phyloP scores from a whole-genome alignment of 2,113 vertebrate species.

The Oxyruncus cristatus region DNA sequence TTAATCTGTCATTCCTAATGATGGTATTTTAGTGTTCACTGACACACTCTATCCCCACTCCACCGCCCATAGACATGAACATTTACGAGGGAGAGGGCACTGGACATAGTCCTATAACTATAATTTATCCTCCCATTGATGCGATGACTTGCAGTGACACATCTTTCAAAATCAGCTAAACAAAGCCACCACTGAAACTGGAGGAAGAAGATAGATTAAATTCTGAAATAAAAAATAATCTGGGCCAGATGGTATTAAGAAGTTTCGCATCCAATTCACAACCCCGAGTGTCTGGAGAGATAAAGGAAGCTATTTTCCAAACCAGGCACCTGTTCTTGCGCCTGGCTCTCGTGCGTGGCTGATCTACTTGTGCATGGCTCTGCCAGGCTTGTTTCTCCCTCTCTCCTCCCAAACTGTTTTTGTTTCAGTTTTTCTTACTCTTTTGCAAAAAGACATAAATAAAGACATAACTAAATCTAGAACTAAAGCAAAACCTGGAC shows the following conservation, averaged over 20 bases:
- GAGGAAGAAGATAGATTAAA: background rate
- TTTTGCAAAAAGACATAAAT: background rate
- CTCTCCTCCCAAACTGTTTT: background rate
- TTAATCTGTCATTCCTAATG: background rate
- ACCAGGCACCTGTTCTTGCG: background rate
- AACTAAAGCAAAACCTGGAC: background rate
- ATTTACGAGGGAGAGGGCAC: background rate
- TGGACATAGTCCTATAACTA: background rate
- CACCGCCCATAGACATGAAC: accelerated
- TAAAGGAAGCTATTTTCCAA: background rate
- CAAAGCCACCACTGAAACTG: background rate
- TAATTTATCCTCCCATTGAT: background rate
- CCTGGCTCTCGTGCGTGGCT: no score
- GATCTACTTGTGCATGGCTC: background rate
- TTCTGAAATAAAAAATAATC: constrained; percentile 17
- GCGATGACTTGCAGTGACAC: background rate
- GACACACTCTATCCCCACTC: background rate
- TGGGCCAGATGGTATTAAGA: background rate
- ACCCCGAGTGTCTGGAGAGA: background rate
- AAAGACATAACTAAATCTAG: background rate
- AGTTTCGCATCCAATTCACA: background rate
- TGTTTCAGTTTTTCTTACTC: background rate
- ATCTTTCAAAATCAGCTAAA: constrained; percentile 27
- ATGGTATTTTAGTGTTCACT: background rate
- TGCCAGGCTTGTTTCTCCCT: background rate